Conservation (phyloP, 2,113 vertebrate species). For the Lonchura striata region DNA sequence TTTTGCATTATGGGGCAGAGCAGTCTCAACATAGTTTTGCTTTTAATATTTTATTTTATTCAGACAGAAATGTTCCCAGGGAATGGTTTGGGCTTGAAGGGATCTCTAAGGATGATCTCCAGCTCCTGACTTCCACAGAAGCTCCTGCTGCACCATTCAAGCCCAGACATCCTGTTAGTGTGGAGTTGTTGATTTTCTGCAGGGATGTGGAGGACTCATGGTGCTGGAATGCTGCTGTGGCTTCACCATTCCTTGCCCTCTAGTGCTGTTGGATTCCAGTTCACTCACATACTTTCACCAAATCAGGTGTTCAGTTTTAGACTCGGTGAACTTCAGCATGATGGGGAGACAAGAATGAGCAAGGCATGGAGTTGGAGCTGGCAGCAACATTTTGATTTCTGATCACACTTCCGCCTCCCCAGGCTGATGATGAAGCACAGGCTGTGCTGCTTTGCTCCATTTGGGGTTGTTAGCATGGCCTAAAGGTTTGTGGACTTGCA, state of each 20-base stretch:
- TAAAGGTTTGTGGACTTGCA: neutral
- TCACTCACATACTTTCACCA: neutral
- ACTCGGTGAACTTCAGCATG: neutral
- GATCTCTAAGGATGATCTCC: neutral
- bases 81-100: neutral
- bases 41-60: neutral
- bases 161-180: neutral
- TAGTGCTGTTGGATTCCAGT: neutral
- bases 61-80: neutral
- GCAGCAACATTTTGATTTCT: neutral
- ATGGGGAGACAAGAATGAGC: neutral
- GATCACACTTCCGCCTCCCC: neutral
- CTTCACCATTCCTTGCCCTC: neutral
- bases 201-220: neutral
- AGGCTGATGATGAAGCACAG: neutral
- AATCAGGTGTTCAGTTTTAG: neutral
- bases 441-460: neutral
- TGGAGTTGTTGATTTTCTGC: neutral
- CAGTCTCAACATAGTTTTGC: neutral
- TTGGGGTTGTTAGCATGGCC: accelerated
- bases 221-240: neutral
- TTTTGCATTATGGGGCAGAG: neutral
- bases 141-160: neutral
- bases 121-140: neutral
- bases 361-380: neutral